phyloP scores from a whole-genome alignment of 2,113 vertebrate species.

The Phyllostomus discolor region DNA sequence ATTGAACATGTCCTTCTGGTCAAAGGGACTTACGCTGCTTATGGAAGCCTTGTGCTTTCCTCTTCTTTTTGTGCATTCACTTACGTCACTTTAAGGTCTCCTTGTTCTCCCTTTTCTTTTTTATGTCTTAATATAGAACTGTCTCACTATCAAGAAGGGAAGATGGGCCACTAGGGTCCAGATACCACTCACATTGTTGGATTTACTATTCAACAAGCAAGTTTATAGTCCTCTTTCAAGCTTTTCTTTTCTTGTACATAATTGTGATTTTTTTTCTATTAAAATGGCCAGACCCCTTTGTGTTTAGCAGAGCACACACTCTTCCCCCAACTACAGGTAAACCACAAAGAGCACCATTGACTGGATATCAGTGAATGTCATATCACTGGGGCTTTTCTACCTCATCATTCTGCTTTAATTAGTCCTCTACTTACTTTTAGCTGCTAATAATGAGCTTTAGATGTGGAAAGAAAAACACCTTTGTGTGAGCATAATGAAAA shows the following conservation, averaged over 20 bases:
- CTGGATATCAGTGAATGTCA: not conserved
- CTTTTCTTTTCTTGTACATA: not conserved
- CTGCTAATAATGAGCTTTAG: slow-evolving; percentile 44
- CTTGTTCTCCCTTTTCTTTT: not conserved
- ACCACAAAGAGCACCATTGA: not conserved
- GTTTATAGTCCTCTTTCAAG: not conserved
- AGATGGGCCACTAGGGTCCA: not conserved
- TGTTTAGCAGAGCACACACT: not conserved
- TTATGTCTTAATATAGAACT: not conserved
- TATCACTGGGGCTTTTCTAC: not conserved
- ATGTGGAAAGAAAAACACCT: not conserved
- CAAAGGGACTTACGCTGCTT: not conserved
- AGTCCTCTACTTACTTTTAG: slow-evolving; percentile 48
- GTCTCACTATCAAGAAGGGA: not conserved
- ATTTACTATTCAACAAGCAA: not conserved
- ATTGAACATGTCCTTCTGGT: not conserved
- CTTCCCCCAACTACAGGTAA: not conserved
- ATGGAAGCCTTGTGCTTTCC: not conserved
- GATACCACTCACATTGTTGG: not conserved
- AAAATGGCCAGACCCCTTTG: not conserved
- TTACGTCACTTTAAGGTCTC: not conserved
- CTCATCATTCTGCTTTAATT: slow-evolving; percentile 44
- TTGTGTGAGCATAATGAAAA: not conserved
- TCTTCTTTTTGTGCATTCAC: not conserved
- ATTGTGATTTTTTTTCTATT: not conserved